These are phyloP conservation scores for Neoniphon sammara DNA, from an alignment of 2,797 vertebrate species.

Conservation along the genomic window DNA sequence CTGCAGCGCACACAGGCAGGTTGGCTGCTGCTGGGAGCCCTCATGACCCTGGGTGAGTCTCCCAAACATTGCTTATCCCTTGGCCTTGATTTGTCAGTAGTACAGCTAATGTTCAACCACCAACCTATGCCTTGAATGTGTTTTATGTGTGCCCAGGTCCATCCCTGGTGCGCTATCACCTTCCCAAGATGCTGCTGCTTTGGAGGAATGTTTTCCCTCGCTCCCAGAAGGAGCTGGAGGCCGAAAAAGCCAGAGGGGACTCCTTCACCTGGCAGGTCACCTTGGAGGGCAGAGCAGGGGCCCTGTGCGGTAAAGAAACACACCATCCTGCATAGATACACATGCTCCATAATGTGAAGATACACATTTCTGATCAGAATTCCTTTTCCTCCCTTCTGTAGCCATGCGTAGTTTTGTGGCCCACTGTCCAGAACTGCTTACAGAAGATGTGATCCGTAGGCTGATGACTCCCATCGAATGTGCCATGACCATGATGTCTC, in stretches of 20 bases:
- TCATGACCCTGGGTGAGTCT: conserved; percentile 95
- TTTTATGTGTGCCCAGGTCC: conserved; percentile 83
- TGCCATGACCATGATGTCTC: conserved; percentile 99
- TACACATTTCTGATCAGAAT: not conserved
- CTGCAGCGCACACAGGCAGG: conserved; percentile 97
- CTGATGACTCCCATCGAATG: conserved; percentile 99
- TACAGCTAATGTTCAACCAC: not conserved
- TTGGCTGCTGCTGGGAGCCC: conserved; percentile 96
- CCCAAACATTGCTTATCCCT: not conserved
- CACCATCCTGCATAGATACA: not conserved
- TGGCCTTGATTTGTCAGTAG: not conserved
- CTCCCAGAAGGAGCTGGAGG: conserved; percentile 96
- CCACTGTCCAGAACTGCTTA: conserved; percentile 97
- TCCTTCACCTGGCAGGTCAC: conserved; percentile 99
- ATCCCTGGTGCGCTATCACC: conserved; percentile 95
- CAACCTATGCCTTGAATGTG: no score
- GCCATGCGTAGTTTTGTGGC: conserved; percentile 99
- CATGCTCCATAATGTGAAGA: not conserved
- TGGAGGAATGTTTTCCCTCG: conserved; percentile 99
- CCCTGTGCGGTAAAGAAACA: conserved; percentile 91
- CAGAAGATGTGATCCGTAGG: conserved; percentile 97
- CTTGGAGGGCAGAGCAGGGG: conserved; percentile 96
- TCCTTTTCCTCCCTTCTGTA: conserved; percentile 63
- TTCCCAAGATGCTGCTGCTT: conserved; percentile 97
- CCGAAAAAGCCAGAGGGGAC: conserved; percentile 97